Conservation (phyloP, 2,113 vertebrate species). For the Lasiurus borealis region DNA sequence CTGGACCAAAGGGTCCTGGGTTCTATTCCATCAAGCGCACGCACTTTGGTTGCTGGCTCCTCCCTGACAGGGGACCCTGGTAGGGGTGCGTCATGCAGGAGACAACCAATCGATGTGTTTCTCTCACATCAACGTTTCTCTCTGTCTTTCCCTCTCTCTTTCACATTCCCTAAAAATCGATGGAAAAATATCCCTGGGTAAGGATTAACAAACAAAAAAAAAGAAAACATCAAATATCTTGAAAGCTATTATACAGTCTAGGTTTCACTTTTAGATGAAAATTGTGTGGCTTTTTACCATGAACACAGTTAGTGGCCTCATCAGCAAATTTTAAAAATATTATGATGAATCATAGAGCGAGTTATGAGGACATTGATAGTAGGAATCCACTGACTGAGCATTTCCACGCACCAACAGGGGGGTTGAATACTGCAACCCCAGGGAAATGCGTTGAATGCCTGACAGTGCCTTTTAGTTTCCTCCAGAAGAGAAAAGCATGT, state of each 20-base stretch:
- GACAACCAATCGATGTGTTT: no score
- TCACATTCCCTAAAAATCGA: no score
- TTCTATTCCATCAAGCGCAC: no score
- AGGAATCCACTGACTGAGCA: background rate
- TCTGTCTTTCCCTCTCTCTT: no score
- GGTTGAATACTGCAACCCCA: background rate
- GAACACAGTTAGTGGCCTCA: background rate
- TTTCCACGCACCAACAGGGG: background rate
- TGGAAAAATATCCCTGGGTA: no score
- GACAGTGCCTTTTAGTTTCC: background rate
- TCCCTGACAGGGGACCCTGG: no score
- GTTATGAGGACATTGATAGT: background rate
- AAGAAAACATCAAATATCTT: background rate
- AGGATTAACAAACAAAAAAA: background rate
- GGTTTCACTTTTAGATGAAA: background rate
- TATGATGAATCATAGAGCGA: background rate
- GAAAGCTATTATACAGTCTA: background rate
- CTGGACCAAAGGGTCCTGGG: no score
- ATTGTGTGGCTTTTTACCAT: background rate
- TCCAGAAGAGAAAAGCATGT: background rate
- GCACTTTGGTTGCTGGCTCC: no score
- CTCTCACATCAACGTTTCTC: no score
- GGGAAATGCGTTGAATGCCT: background rate
- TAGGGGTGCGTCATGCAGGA: no score
- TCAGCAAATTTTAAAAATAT: background rate